Conservation (phyloP, 1,140 invertebrate genomes). For the Drosophila novamexicana region DNA sequence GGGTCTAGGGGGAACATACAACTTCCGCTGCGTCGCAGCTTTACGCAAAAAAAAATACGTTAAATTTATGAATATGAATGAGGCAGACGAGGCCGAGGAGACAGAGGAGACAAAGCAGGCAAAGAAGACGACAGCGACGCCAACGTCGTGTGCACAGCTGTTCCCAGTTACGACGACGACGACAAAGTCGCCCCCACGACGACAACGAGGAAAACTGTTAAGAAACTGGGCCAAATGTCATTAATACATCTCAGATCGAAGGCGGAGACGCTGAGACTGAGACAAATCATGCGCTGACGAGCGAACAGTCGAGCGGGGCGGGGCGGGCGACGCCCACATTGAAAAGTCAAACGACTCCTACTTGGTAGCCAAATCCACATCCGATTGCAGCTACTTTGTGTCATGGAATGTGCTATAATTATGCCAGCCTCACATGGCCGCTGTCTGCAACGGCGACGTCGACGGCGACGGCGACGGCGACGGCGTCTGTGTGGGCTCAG, state of each 20-base stretch:
- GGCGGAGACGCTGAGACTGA: conserved; percentile 32
- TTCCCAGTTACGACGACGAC: conserved; percentile 18
- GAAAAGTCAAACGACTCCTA: conserved; percentile 47
- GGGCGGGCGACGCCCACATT: conserved; percentile 28
- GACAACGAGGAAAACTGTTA: conserved; percentile 34
- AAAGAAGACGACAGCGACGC: conserved; percentile 17
- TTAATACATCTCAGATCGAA: conserved; percentile 76
- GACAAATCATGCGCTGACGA: conserved; percentile 42
- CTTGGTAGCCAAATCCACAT: conserved; percentile 64
- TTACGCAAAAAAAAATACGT: conserved; percentile 65
- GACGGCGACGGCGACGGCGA: neutral
- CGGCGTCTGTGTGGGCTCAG: conserved; percentile 54
- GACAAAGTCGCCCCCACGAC: conserved; percentile 37
- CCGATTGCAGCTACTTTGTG: conserved; percentile 72
- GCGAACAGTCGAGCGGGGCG: conserved; percentile 7
- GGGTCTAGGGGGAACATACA: conserved; percentile 27
- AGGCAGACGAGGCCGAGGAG: conserved; percentile 24
- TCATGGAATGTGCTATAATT: conserved; percentile 74
- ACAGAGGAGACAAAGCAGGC: neutral
- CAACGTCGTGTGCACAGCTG: conserved; percentile 33
- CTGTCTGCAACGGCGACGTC: neutral
- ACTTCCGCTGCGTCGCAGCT: conserved; percentile 61
- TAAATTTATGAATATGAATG: conserved; percentile 83
- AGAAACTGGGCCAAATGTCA: conserved; percentile 78
- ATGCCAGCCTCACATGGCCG: conserved; percentile 44